Evolutionary conservation across 2,113 vertebrate species (phyloP), one percentile per base, ranked within the genome.

Genomic region (Ramphastos sulfuratus): DNA sequence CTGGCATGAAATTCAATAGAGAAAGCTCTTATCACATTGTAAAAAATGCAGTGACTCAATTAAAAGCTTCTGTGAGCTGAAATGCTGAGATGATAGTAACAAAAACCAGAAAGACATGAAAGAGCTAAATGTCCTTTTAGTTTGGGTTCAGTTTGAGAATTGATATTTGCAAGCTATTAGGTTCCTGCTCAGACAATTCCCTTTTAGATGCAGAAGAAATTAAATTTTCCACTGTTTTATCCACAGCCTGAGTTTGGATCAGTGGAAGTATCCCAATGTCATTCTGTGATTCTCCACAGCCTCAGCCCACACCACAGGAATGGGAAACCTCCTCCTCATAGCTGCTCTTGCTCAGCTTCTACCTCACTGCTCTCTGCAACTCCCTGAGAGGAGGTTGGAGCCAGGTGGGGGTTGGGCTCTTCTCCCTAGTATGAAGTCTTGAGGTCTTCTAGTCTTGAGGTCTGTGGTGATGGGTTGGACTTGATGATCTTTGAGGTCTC

Each of bases 31-130:
- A 71, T 65, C 75, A 70, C 48, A 74, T 83, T 87, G 79, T 65
- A 76, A 85, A 92, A 92, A 92, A 76, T 7, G n/a, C 37, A 81
- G 8, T 1, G 19, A 52, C 28, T 67, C 75, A 72, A 72, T 82
- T 82, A 94, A 89, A 90, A 93, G 88, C 58, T 80, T 35, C 30
- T 39, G 60, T 35, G 66, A 86, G 67, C 75, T 89, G 90, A 86
- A 89, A 66, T 0, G 42, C 35, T 30, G 71, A 10, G 33, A 8
- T 33, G 82, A 39, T 5, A 78, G 42, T 56, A 82, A 54, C 54
- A 55, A 21, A 7, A 48, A 21, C 6, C 14, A 15, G 15, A 21
- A 21, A 21, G 21, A 50, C 4, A 48, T 21, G 48, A 50, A 11
- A 21, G 48, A 50, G 48, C 48, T 21, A 50, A 50, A 50, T 50